These are phyloP conservation scores for Monoplex corrugatus DNA, from an alignment of 2,888 invertebrate species.

Conservation along the genomic window DNA sequence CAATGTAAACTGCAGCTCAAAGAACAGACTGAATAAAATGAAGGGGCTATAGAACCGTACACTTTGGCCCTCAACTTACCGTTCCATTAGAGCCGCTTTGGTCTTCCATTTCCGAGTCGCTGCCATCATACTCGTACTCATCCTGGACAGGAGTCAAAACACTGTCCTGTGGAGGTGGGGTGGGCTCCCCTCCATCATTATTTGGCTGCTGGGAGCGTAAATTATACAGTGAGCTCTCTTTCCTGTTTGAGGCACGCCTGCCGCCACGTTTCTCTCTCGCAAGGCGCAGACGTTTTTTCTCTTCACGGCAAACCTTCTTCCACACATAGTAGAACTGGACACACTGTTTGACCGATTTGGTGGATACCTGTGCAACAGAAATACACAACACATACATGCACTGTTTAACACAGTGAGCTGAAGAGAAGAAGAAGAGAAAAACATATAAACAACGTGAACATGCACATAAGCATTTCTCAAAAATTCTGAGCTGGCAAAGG, in stretches of 20 bases:
- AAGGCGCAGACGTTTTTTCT: conserved; percentile 89
- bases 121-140: conserved; percentile 44
- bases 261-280: conserved; percentile 86
- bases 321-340: conserved; percentile 99
- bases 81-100: conserved; percentile 27
- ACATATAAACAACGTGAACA: no score
- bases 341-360: conserved; percentile 94
- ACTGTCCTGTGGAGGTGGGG: conserved; percentile 26
- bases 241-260: no score
- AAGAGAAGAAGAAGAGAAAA: no score
- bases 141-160: conserved; percentile 3
- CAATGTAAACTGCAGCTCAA: no score
- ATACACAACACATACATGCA: not conserved
- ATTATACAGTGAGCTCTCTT: conserved; percentile 79
- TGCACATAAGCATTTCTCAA: no score
- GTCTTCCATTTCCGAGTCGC: conserved; percentile 41
- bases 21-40: no score
- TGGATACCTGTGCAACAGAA: conserved; percentile 85
- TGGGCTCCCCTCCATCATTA: conserved; percentile 36
- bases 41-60: no score
- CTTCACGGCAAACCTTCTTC: conserved; percentile 97
- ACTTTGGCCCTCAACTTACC: conserved; percentile 26
- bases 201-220: conserved; percentile 71
- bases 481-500: no score
- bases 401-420: no score